phyloP scores from a whole-genome alignment of 30 jellyfish, hydroid and myxozoan species.

The Phacellophora camtschatica region DNA sequence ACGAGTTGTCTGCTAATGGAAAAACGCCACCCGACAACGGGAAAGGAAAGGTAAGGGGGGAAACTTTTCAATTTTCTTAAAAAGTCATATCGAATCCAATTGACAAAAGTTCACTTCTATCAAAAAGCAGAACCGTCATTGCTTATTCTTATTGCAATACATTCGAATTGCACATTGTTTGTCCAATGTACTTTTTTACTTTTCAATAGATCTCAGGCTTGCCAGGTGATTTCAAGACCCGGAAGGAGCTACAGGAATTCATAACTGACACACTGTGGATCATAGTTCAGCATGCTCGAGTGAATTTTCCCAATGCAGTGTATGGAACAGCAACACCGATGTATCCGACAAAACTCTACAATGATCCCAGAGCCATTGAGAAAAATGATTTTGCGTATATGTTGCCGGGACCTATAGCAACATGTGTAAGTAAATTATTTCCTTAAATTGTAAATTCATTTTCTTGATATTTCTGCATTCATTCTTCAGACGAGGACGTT shows the following conservation, averaged over 20 bases:
- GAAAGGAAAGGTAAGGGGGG: conserved; percentile 61
- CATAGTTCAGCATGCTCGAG: conserved; percentile 38
- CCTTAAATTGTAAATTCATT: too few relatives aligned
- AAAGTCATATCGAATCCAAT: too few relatives aligned
- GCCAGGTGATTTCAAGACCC: not conserved
- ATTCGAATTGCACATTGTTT: too few relatives aligned
- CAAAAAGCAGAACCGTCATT: too few relatives aligned
- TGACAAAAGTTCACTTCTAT: too few relatives aligned
- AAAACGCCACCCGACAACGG: conserved; percentile 68
- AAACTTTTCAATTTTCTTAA: too few relatives aligned
- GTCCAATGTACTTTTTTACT: too few relatives aligned
- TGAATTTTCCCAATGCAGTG: conserved; percentile 36
- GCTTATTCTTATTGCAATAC: too few relatives aligned
- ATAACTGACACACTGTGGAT: conserved; percentile 13
- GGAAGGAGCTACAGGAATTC: not conserved
- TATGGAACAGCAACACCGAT: conserved; percentile 1
- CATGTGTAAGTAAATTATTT: not conserved
- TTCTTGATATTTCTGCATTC: not conserved
- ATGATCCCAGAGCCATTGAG: not conserved
- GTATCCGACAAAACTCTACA: conserved; percentile 37
- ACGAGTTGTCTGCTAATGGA: conserved; percentile 77
- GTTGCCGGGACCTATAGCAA: not conserved
- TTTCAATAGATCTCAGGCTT: not conserved
- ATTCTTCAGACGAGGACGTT: too few relatives aligned
- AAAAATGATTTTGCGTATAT: not conserved